Conservation (phyloP, 2,113 vertebrate genomes). For the Aptenodytes forsteri region DNA sequence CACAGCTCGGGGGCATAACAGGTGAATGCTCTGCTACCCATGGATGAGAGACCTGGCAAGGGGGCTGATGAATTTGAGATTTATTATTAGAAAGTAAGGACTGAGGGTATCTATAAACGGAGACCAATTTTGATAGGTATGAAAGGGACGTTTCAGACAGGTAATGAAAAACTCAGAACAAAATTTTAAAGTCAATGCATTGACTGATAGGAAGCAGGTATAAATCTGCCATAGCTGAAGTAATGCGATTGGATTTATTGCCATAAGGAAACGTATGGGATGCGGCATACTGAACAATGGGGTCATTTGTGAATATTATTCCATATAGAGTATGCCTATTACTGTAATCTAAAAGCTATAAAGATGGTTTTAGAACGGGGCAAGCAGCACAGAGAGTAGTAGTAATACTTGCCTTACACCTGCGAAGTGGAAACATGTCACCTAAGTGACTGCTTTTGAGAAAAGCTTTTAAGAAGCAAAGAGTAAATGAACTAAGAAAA, state of each 20-base stretch:
- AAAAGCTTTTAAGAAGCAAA: conserved; percentile 58
- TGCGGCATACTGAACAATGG: conserved; percentile 24
- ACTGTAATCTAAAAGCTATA: conserved; percentile 53
- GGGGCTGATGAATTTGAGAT: conserved; percentile 77
- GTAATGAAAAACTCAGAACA: conserved; percentile 74
- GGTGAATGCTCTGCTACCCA: conserved; percentile 75
- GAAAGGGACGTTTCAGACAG: conserved; percentile 59
- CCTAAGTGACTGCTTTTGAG: neutral
- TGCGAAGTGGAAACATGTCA: neutral
- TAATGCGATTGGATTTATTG: conserved; percentile 69
- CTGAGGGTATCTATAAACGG: conserved; percentile 69
- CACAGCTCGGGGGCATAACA: conserved; percentile 55
- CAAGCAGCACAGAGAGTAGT: neutral
- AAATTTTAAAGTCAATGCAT: conserved; percentile 74
- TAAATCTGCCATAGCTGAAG: conserved; percentile 71
- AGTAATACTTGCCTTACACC: neutral
- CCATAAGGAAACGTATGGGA: conserved; percentile 43
- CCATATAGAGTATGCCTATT: conserved; percentile 3
- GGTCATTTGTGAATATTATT: conserved; percentile 42
- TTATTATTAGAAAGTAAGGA: conserved; percentile 75
- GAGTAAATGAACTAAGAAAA: conserved; percentile 20
- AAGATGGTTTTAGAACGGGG: neutral
- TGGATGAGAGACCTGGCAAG: conserved; percentile 71
- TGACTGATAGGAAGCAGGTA: conserved; percentile 63
- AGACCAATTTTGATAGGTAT: conserved; percentile 61